A percentile compares a stretch with the other conserved stretches of the same genome.
phyloP scores from a whole-genome alignment of 2,888 invertebrate genomes.

The Linnaemya vulpina region DNA sequence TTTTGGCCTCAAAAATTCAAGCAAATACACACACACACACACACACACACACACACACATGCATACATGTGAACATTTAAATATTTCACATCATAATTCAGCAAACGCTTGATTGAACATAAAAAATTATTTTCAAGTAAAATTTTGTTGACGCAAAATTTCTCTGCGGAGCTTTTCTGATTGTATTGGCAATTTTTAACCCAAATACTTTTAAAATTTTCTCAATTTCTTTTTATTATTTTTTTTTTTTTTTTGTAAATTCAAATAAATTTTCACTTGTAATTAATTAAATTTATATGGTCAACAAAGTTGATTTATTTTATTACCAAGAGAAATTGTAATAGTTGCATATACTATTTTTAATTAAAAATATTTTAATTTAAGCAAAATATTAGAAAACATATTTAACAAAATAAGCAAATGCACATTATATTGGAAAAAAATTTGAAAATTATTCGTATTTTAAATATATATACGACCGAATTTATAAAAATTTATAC shows the following conservation, averaged over 20 bases:
- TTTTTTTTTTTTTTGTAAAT: neutral
- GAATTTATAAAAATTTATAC: too few relatives aligned
- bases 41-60: neutral
- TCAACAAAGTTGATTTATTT: conserved; percentile 49
- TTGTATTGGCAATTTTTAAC: conserved; percentile 32
- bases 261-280: conserved; percentile 41
- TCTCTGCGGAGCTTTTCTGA: conserved; percentile 1
- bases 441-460: neutral
- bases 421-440: neutral
- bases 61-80: neutral
- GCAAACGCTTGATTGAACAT: conserved; percentile 66
- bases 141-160: conserved; percentile 56
- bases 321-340: conserved; percentile 4
- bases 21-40: neutral
- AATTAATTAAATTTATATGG: conserved; percentile 54
- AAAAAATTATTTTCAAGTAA: conserved; percentile 48
- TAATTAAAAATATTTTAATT: neutral
- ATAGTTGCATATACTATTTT: neutral
- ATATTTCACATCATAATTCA: conserved; percentile 28
- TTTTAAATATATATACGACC: too few relatives aligned
- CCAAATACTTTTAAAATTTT: conserved; percentile 3
- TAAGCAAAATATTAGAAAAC: neutral
- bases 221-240: too few relatives aligned
- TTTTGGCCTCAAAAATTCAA: conserved; percentile 35
- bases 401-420: neutral